phyloP scores from a whole-genome alignment of 2,888 invertebrate species.

The Phasia obesa region DNA sequence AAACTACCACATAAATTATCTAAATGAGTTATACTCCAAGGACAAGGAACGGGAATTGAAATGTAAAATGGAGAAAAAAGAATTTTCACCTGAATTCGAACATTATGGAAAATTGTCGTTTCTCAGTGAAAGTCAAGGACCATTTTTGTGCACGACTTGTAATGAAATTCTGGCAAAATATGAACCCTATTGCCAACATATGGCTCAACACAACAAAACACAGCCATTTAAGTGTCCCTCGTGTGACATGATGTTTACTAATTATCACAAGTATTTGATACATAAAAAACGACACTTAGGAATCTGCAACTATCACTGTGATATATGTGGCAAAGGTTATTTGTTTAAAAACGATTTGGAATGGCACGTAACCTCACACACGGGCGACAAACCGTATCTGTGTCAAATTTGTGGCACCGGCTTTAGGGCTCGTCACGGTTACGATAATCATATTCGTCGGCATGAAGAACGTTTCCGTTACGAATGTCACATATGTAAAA shows the following conservation, averaged over 20 bases:
- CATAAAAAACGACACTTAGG: slow-evolving; percentile 63
- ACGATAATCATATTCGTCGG: slow-evolving; percentile 43
- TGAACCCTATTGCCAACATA: slow-evolving; percentile 49
- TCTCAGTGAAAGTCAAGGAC: slow-evolving; percentile 54
- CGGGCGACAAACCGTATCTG: slow-evolving; percentile 70
- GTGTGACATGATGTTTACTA: slow-evolving; percentile 51
- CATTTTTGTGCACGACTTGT: slow-evolving; percentile 51
- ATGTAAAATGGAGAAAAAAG: slow-evolving; percentile 21
- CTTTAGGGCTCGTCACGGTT: slow-evolving; percentile 46
- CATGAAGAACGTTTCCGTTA: slow-evolving; percentile 49
- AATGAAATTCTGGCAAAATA: slow-evolving; percentile 50
- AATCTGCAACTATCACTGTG: slow-evolving; percentile 54
- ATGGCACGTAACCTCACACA: slow-evolving; percentile 71
- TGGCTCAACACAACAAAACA: slow-evolving; percentile 45
- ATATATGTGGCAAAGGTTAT: slow-evolving; percentile 61
- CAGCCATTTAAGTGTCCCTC: slow-evolving; percentile 57
- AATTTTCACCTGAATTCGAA: slow-evolving; percentile 45
- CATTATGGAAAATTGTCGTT: slow-evolving; percentile 50
- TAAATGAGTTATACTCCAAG: slow-evolving; percentile 57
- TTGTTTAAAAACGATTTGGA: slow-evolving; percentile 52
- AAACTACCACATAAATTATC: slow-evolving; percentile 53
- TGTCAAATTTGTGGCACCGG: slow-evolving; percentile 52
- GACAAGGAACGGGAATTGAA: slow-evolving; percentile 56
- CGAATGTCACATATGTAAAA: slow-evolving; percentile 54
- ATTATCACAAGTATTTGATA: slow-evolving; percentile 52